phyloP scores from a whole-genome alignment of 2,797 vertebrate species.

The Diglossa cyanea region DNA sequence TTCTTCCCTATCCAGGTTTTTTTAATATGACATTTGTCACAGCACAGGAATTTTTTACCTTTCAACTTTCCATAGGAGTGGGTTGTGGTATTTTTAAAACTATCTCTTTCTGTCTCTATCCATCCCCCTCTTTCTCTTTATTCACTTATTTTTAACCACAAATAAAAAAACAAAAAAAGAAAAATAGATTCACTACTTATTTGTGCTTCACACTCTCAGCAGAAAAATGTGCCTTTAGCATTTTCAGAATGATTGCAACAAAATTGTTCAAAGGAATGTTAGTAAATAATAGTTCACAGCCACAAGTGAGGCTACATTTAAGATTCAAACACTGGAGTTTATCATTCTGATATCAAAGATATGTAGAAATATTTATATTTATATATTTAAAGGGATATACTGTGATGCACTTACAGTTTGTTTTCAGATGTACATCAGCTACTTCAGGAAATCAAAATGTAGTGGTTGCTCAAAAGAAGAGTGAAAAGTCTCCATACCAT shows the following conservation, averaged over 20 bases:
- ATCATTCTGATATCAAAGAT: neutral
- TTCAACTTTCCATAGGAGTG: neutral
- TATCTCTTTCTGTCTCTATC: neutral
- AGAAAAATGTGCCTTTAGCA: slow-evolving; percentile 50
- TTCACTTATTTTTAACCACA: neutral
- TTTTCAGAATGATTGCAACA: slow-evolving; percentile 47
- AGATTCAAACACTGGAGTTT: neutral
- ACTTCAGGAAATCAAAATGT: slow-evolving; percentile 45
- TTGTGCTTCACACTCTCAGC: slow-evolving; percentile 12
- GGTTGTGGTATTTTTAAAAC: neutral
- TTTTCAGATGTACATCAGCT: slow-evolving; percentile 28
- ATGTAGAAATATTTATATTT: neutral
- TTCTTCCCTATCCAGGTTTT: neutral
- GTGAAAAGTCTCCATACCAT: slow-evolving; percentile 65
- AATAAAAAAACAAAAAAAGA: neutral
- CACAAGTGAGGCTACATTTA: neutral
- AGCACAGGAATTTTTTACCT: neutral
- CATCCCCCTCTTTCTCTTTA: neutral
- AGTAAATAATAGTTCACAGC: slow-evolving; percentile 36
- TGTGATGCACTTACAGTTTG: neutral
- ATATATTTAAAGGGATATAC: neutral
- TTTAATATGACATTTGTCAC: neutral
- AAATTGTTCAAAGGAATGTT: neutral
- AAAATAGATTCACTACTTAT: neutral
- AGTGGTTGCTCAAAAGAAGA: slow-evolving; percentile 35